These are phyloP conservation scores for Cylindroiulus punctatus DNA, from an alignment of 2,888 invertebrate species.

Conservation along the genomic window DNA sequence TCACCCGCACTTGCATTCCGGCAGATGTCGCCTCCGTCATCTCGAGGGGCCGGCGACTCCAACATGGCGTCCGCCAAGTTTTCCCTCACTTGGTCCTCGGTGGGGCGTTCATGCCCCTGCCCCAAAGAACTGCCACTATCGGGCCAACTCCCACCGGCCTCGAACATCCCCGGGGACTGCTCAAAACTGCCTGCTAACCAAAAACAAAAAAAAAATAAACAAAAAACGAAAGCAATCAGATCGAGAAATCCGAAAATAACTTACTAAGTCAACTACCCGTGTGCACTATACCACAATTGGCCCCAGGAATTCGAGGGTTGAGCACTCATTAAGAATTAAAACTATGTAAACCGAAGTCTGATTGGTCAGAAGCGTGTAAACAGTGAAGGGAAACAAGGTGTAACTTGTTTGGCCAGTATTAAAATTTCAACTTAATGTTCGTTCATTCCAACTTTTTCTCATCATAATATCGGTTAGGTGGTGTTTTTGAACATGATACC, in stretches of 20 bases:
- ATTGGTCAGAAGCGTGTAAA: background rate
- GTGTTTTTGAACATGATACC: too few species aligned
- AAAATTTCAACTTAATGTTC: too few species aligned
- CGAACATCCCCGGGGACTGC: constrained; percentile 84
- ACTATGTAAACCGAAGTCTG: background rate
- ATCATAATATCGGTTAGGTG: too few species aligned
- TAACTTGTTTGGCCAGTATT: background rate
- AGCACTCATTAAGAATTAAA: constrained; percentile 6
- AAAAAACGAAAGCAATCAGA: constrained; percentile 14
- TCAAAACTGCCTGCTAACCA: constrained; percentile 81
- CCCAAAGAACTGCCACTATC: constrained; percentile 61
- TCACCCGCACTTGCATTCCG: constrained; percentile 54
- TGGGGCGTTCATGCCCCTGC: constrained; percentile 61
- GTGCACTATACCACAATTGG: background rate
- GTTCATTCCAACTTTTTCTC: too few species aligned
- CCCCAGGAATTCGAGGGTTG: constrained; percentile 38
- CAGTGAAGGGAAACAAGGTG: background rate
- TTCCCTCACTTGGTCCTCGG: constrained; percentile 82
- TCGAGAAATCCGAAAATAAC: constrained; percentile 24
- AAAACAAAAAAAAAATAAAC: constrained; percentile 29
- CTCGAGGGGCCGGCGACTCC: constrained; percentile 68
- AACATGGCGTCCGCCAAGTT: constrained; percentile 95
- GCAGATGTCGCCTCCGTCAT: constrained; percentile 48
- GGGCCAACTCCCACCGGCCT: constrained; percentile 70
- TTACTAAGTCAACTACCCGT: background rate